A percentile compares a stretch with the other conserved stretches of the same genome.
Conservation (phyloP, 2,113 vertebrate species). For the Sigmodon hispidus region DNA sequence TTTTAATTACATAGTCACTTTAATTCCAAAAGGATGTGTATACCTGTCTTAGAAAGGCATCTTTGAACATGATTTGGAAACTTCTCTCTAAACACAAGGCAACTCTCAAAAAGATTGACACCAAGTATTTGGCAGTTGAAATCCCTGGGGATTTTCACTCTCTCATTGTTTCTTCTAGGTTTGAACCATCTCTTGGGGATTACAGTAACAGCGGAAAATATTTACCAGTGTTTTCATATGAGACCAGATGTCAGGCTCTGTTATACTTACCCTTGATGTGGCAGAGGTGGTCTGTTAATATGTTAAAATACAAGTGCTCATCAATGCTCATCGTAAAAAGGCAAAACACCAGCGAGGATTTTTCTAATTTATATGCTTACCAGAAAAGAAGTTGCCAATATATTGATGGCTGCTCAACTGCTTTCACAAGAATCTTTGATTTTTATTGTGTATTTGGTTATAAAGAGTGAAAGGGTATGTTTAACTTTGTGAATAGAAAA, state of each 20-base stretch:
- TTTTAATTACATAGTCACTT: slow-evolving; percentile 21
- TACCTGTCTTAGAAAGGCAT: not conserved
- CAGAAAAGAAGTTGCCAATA: slow-evolving; percentile 40
- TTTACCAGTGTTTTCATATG: slow-evolving; percentile 29
- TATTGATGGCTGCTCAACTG: slow-evolving; percentile 49
- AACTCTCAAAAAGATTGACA: slow-evolving; percentile 39
- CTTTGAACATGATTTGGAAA: slow-evolving; percentile 51
- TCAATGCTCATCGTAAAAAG: slow-evolving; percentile 32
- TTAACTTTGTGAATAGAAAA: slow-evolving; percentile 41
- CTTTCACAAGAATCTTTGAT: slow-evolving; percentile 65
- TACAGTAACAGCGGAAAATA: slow-evolving; percentile 49
- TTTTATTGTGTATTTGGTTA: slow-evolving; percentile 64
- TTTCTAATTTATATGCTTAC: slow-evolving; percentile 29
- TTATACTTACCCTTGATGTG: not conserved
- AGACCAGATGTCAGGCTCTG: not conserved
- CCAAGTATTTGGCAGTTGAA: slow-evolving; percentile 38
- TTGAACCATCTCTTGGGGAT: slow-evolving; percentile 49
- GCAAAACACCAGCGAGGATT: not conserved
- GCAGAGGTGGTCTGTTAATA: not conserved
- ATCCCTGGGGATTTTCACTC: slow-evolving; percentile 42
- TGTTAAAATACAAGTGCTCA: slow-evolving; percentile 32
- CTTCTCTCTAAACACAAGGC: slow-evolving; percentile 21
- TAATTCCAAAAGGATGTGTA: not conserved
- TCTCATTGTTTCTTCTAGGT: slow-evolving; percentile 57
- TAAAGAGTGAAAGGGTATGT: slow-evolving; percentile 25